Evolutionary conservation across 2,113 vertebrate species (phyloP), one percentile per base, ranked within the genome.

Genomic region (Zosterops lateralis): DNA sequence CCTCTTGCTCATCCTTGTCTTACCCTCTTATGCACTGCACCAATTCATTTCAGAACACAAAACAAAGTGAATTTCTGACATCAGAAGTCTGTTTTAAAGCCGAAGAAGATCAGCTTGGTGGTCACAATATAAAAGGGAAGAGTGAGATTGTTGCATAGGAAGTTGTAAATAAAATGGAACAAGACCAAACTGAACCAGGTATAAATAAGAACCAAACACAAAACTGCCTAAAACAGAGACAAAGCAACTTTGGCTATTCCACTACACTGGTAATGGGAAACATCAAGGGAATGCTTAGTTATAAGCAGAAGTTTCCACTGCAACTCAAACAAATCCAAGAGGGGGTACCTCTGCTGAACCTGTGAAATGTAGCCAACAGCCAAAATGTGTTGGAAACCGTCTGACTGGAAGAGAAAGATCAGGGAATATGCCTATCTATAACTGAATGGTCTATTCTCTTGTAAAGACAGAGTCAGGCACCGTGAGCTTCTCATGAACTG

Each of bases 121-220:
- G 14, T 68, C 14, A 48, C 3, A 64, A 47, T 48, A 62, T 12
- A 17, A 58, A 65, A 64, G 7, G 9, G 42, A 53, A 38, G 20
- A 62, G 2, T 14, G 28, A 47, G 18, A 11, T 5, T 42, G 1
- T n/a, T 58, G 21, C 18, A 25, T 6, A 51, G 7, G 20, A 79
- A 67, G 6, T 12, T 47, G 17, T 14, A 68, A 38, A 47, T 44
- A 56, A 70, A 84, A 75, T 3, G 7, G 4, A 62, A 17, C 3
- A 67, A 84, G 8, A 47, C 3, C 0, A 0, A 84, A n/a, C 4
- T 0, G 1, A 73, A 21, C 22, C 79, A 60, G 2, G 19, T 38
- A 14, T 5, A 11, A 66, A 25, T 24, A 48, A 62, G 11, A 87
- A 65, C 14, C 1, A 1, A 62, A 22, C 3, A 65, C 66, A 10